A percentile compares a stretch with the other conserved stretches of the same genome.
phyloP scores from a whole-genome alignment of 2,888 invertebrate species.

The Pollenia labialis region DNA sequence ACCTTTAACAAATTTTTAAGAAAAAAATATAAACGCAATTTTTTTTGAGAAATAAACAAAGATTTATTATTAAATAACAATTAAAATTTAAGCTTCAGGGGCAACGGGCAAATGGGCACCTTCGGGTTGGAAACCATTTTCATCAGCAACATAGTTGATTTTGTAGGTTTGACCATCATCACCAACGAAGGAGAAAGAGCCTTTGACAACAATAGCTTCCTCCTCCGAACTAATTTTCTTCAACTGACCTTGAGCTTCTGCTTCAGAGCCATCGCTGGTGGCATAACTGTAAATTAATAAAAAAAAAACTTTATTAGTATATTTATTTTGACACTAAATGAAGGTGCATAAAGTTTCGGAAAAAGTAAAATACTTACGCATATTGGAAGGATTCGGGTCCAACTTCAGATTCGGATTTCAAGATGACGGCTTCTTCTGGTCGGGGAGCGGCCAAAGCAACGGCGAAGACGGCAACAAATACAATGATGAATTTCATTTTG shows the following conservation, averaged over 20 bases:
- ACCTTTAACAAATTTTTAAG: neutral
- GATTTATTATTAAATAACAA: conserved; percentile 49
- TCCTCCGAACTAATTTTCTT: conserved; percentile 74
- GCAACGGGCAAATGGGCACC: conserved; percentile 78
- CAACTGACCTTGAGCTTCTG: conserved; percentile 75
- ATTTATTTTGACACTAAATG: too few relatives aligned
- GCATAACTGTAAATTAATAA: conserved; percentile 63
- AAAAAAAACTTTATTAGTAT: neutral
- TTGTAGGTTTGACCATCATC: conserved; percentile 78
- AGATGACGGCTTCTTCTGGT: conserved; percentile 52
- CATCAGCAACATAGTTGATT: conserved; percentile 85
- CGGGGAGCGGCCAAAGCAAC: conserved; percentile 74
- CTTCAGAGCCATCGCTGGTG: conserved; percentile 77
- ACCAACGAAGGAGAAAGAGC: conserved; percentile 76
- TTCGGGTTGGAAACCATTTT: conserved; percentile 85
- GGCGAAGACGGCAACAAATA: conserved; percentile 83
- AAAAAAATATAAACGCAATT: neutral
- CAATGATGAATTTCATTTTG: conserved; percentile 78
- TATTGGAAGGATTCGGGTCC: conserved; percentile 83
- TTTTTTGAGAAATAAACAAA: conserved; percentile 25
- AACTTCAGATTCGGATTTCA: conserved; percentile 85
- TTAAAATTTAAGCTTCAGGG: conserved; percentile 66
- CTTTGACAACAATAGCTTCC: conserved; percentile 76
- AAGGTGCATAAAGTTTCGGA: too few relatives aligned
- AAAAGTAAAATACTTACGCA: conserved; percentile 84